Evolutionary conservation across 2,888 invertebrate species (phyloP).

Genomic region (Gonocerus acuteangulatus): DNA sequence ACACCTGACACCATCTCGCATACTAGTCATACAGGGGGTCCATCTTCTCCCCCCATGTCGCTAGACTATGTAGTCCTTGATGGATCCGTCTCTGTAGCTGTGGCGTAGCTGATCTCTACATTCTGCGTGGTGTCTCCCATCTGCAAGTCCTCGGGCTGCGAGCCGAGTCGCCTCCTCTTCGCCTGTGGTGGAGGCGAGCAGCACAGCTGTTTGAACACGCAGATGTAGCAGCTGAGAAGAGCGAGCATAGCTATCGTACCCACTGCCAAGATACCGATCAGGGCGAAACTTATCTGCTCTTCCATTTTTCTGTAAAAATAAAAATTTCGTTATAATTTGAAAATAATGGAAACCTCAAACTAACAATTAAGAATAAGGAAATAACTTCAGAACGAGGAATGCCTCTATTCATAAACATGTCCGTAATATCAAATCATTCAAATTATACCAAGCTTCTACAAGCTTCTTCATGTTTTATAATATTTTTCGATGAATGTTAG

Average conservation of each 20-base stretch:
- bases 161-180: conserved; percentile 30
- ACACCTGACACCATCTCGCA: too few species aligned
- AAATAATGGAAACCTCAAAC: too few species aligned
- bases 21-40: background rate
- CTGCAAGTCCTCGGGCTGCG: conserved; percentile 30
- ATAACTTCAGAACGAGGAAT: too few species aligned
- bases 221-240: conserved; percentile 58
- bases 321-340: too few species aligned
- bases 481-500: too few species aligned
- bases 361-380: too few species aligned
- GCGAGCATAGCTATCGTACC: conserved; percentile 55
- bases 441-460: too few species aligned
- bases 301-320: conserved; percentile 43
- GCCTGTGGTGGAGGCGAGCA: conserved; percentile 43
- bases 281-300: conserved; percentile 52
- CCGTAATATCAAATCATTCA: too few species aligned
- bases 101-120: conserved; percentile 34
- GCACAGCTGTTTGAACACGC: conserved; percentile 56
- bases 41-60: conserved; percentile 18
- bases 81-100: conserved; percentile 28
- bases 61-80: conserved; percentile 14
- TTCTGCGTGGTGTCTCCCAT: conserved; percentile 35
- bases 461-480: too few species aligned
- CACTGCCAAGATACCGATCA: conserved; percentile 53
- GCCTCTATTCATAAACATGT: too few species aligned